Evolutionary conservation across 1,140 invertebrate genomes (phyloP).

Genomic region (Drosophila mauritiana): DNA sequence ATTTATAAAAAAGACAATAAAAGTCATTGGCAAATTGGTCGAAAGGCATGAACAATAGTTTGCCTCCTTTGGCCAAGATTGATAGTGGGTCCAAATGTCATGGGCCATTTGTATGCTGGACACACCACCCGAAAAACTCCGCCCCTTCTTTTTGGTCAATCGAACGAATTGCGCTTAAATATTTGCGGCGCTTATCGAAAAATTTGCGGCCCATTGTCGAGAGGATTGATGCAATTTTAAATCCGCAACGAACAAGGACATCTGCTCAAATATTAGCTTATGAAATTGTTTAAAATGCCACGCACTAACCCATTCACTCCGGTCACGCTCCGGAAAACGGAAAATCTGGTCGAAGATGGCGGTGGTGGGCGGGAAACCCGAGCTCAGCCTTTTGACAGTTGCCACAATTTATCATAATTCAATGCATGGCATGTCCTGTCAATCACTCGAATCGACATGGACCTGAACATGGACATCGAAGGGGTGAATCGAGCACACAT

Average conservation of each 20-base stretch:
- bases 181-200: constrained; percentile 52
- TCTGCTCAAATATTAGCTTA: constrained; percentile 81
- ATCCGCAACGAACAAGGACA: constrained; percentile 54
- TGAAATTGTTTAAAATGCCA: constrained; percentile 78
- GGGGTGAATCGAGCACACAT: constrained; percentile 63
- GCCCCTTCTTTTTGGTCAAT: constrained; percentile 7
- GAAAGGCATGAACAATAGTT: constrained; percentile 53
- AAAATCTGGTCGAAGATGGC: constrained; percentile 5
- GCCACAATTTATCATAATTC: constrained; percentile 84
- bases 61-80: constrained; percentile 56
- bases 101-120: constrained; percentile 65
- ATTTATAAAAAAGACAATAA: constrained; percentile 64
- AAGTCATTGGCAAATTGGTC: constrained; percentile 57
- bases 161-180: constrained; percentile 62
- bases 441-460: constrained; percentile 59
- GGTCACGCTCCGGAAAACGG: constrained; percentile 56
- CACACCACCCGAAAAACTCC: constrained; percentile 13
- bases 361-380: constrained; percentile 22
- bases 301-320: constrained; percentile 57
- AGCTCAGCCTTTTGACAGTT: constrained; percentile 73
- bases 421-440: constrained; percentile 81
- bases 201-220: constrained; percentile 70
- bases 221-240: constrained; percentile 69
- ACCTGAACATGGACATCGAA: constrained; percentile 41
- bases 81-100: constrained; percentile 57